Base-by-base conservation (phyloP, 2,888 invertebrate species). In the Matsumyia berberina region DNA sequence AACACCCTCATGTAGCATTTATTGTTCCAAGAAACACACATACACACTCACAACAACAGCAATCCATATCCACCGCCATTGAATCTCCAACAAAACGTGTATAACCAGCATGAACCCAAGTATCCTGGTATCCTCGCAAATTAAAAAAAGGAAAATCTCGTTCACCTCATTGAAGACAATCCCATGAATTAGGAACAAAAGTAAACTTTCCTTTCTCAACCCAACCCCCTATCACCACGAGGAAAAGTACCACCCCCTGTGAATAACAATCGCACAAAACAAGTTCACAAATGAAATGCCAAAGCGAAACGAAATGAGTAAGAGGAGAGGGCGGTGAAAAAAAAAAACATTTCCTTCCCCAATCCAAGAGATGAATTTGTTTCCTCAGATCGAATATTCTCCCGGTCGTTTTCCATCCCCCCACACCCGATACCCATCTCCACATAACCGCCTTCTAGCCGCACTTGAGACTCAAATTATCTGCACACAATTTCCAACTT, bases 301-400 rank as follows among this genome's bases (percentile, higher is more conserved):
- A 72, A 55, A 58, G n/a, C 35, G 24, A 46, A 29, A 29, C 15
- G 31, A 29, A 8, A 60, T 4, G 24, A 24, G 4, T 4, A 24
- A 24, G 2, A 4, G 1, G 24, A 24, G 4, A 24, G 2, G 4
- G 24, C 24, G 4, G 24, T n/a, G 24, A 29, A 67, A 31, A 11
- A 67, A 31, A 53, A 11, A 53, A 15, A 7, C 42, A 37, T 51
- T 39, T n/a, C n/a, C n/a, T n/a, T 51, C 37, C 31, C 42, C 15
- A 39, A 46, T 76, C 58, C 58, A 67, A 67, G 42, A 58, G 66
- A 39, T 58, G 58, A 67, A 76, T 67, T 74, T 55, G 64, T 64
- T 74, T 51, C 33, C 44, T 33, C 11, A 11, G 24, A 74, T 74
- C 64, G 66, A 74, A 72, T 58, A 15, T 37, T 37, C 58, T 37